Evolutionary conservation across 2,113 vertebrate species (phyloP), one percentile per base, ranked within the genome.

Genomic region (Bos indicus): DNA sequence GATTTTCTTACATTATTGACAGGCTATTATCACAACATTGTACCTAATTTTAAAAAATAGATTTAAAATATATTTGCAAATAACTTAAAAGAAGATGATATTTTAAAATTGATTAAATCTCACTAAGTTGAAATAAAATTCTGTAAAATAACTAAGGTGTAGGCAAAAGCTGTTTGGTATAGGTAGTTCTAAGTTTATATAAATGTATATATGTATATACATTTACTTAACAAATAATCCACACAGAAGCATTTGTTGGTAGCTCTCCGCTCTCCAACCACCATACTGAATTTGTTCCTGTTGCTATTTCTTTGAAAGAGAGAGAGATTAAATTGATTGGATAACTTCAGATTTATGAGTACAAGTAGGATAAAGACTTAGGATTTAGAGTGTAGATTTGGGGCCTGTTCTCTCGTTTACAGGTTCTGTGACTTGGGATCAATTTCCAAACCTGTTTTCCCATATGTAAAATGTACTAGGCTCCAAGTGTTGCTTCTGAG

Each of bases 1-100:
- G 43, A 85, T 96, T 97, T 92, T 7, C 59, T 92, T 88, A 26
- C 46, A 26, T 93, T 95, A 62, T 88, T n/a, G 30, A 92, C 36
- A 90, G 59, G 43, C 59, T 85, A 4, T 89, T 87, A 48, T 15
- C 26, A 83, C 6, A 46, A 84, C 36, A 90, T 91, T 81, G 59
- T 86, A 52, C 16, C 11, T 25, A 64, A 21, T 92, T 92, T 5
- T 5, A 57, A 52, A 67, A 86, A 74, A 74, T 46, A 83, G 26
- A 84, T 52, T 88, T 92, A 88, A 92, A 81, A 33, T 96, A n/a
- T 7, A 87, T 23, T 71, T 81, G 19, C 51, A n/a, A 28, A 6
- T 89, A 92, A 90, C 51, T 94, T 88, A 94, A 92, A 86, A 33
- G 14, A 82, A 80, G 12, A 0, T 36, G 71, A n/a, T 59, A 54